These are phyloP conservation scores for Pseudoips prasinana DNA, from an alignment of 2,888 invertebrate genomes.

Conservation along the genomic window DNA sequence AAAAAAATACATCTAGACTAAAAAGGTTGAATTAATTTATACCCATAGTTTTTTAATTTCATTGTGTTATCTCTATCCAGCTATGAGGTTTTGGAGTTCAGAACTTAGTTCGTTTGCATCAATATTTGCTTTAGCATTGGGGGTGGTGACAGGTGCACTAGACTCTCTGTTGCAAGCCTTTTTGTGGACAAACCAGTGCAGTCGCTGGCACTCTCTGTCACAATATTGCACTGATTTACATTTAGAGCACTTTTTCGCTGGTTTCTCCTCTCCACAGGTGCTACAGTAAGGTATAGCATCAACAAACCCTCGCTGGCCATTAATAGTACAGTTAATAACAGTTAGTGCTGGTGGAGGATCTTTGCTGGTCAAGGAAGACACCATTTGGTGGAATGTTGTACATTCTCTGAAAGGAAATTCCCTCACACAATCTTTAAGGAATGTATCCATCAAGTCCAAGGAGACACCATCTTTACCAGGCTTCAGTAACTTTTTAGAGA, in stretches of 20 bases:
- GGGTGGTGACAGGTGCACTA: constrained; percentile 54
- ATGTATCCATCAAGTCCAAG: constrained; percentile 85
- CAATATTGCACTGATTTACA: constrained; percentile 97
- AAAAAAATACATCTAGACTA: constrained; percentile 34
- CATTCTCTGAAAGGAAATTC: constrained; percentile 96
- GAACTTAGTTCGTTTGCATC: constrained; percentile 75
- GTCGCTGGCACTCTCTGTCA: constrained; percentile 95
- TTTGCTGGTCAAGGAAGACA: constrained; percentile 87
- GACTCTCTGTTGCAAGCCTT: constrained; percentile 88
- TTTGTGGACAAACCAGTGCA: constrained; percentile 96
- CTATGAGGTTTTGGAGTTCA: constrained; percentile 76
- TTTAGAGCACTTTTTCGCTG: constrained; percentile 95
- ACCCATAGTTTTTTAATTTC: constrained; percentile 16
- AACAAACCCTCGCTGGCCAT: constrained; percentile 92
- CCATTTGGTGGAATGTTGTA: constrained; percentile 93
- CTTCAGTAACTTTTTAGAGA: constrained; percentile 89
- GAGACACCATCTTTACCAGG: constrained; percentile 86
- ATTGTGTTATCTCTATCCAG: constrained; percentile 52
- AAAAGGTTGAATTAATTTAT: constrained; percentile 26
- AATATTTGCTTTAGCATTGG: constrained; percentile 51
- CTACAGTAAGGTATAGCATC: constrained; percentile 87
- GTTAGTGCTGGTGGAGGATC: constrained; percentile 87
- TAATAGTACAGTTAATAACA: constrained; percentile 90
- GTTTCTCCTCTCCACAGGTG: constrained; percentile 94
- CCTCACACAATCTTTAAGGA: constrained; percentile 92